Conservation (phyloP, 2,888 invertebrate species). For the Hoplodrina blanda region DNA sequence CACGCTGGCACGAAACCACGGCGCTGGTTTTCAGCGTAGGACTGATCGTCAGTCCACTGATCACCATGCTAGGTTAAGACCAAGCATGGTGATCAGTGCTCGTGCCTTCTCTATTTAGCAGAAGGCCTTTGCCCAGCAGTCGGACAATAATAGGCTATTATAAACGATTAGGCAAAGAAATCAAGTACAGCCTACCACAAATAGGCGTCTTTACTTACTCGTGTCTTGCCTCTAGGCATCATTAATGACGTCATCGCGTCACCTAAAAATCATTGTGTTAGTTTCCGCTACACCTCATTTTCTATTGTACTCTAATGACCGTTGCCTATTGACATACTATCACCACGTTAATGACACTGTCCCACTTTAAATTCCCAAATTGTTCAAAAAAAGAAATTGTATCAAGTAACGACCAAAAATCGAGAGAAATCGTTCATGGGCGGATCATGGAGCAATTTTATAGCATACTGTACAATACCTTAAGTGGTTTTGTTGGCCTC, state of each 20-base stretch:
- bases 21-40: no score
- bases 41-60: no score
- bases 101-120: no score
- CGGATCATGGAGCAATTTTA: conserved; percentile 21
- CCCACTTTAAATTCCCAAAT: conserved; percentile 51
- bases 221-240: conserved; percentile 11
- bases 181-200: conserved; percentile 27
- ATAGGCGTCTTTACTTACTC: conserved; percentile 3
- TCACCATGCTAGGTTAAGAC: no score
- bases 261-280: conserved; percentile 48
- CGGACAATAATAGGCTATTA: no score
- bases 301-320: conserved; percentile 51
- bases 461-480: background rate
- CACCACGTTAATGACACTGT: conserved; percentile 42
- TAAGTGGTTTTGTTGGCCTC: conserved; percentile 8
- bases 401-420: conserved; percentile 16
- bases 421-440: conserved; percentile 34
- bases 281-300: conserved; percentile 47
- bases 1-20: no score
- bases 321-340: conserved; percentile 56
- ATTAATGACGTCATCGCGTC: conserved; percentile 21
- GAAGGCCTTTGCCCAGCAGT: no score
- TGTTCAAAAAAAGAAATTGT: conserved; percentile 43
- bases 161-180: background rate
- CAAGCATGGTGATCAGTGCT: no score